Evolutionary conservation across 1,140 invertebrate genomes (phyloP), one percentile per base, ranked within the genome.

Genomic region (Cotesia typhae): DNA sequence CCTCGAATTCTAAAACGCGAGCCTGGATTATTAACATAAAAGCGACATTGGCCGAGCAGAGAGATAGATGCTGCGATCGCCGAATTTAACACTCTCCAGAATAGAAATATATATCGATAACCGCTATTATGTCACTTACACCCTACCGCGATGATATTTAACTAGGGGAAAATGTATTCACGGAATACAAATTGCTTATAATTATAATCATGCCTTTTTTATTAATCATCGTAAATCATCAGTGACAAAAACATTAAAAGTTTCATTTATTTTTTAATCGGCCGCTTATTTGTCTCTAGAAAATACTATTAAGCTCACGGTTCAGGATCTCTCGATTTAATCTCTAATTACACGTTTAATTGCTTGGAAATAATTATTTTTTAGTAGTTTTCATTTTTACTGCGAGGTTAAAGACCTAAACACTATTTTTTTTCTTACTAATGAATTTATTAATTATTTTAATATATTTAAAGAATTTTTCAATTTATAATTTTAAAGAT

Each of bases 1-100:
- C 70, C 66, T 72, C 70, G 70, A 72, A 72, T 67, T 72, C 64
- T 60, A 1, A 47, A 71, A 71, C 51, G 52, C 47, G 20, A 65
- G 37, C 63, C 5, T 9, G 7, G 53, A 35, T 57, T 61, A 71
- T 71, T 64, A 71, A 66, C 70, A 71, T 71, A 71, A 71, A 71
- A 64, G 61, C 61, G 51, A 71, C 51, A 65, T 65, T 61, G 59
- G 61, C 57, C 38, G 35, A 28, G 61, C 17, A 5, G 57, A 35
- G 9, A 61, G 47, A 35, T 20, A 20, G 59, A 28, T 47, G 41
- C 6, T 47, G 41, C 41, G 10, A 47, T 7, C 41, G 41, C 41
- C 41, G 3, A 47, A 47, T 47, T 47, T 47, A 47, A 47, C 41
- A 7, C 41, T 47, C 41, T 47, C 41, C 28, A 51, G 20, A 53